A percentile compares a stretch with the other conserved stretches of the same genome.
phyloP scores from a whole-genome alignment of 1,140 invertebrate genomes.

The Oreohelix idahoensis region DNA sequence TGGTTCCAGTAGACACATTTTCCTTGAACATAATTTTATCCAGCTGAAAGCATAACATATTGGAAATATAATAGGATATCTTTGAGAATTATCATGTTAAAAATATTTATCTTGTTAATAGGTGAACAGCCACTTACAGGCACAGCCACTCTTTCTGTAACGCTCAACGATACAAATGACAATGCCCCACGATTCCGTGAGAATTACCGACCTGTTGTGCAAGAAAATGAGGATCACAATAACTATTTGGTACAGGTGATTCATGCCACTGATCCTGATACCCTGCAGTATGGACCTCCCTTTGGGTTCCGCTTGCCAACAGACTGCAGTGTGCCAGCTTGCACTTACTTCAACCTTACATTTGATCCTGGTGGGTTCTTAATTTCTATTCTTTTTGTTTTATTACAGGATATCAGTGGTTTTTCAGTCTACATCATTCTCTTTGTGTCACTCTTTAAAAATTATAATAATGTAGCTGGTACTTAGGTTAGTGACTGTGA shows the following conservation, averaged over 20 bases:
- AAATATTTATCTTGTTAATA: slow-evolving; percentile 35
- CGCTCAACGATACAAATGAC: slow-evolving; percentile 97
- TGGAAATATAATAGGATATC: too few relatives aligned
- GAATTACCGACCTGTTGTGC: slow-evolving; percentile 90
- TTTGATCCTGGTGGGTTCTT: slow-evolving; percentile 46
- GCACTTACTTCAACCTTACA: slow-evolving; percentile 54
- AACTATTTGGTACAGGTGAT: slow-evolving; percentile 90
- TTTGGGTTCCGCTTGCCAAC: slow-evolving; percentile 57
- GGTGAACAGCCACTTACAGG: slow-evolving; percentile 89
- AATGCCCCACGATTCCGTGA: slow-evolving; percentile 90
- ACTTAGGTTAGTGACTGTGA: too few relatives aligned
- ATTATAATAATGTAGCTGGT: too few relatives aligned
- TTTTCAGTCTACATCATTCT: too few relatives aligned
- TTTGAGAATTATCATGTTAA: too few relatives aligned
- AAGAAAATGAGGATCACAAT: slow-evolving; percentile 85
- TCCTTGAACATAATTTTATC: too few relatives aligned
- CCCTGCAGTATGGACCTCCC: slow-evolving; percentile 55
- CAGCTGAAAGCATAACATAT: too few relatives aligned
- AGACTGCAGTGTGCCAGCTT: slow-evolving; percentile 33
- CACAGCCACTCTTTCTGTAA: slow-evolving; percentile 93
- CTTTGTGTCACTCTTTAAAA: too few relatives aligned
- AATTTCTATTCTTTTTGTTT: too few relatives aligned
- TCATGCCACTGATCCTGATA: slow-evolving; percentile 85
- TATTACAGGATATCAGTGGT: too few relatives aligned
- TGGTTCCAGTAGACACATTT: too few relatives aligned